Evolutionary conservation across 2,113 vertebrate species (phyloP).

Genomic region (Heloderma charlesbogerti): DNA sequence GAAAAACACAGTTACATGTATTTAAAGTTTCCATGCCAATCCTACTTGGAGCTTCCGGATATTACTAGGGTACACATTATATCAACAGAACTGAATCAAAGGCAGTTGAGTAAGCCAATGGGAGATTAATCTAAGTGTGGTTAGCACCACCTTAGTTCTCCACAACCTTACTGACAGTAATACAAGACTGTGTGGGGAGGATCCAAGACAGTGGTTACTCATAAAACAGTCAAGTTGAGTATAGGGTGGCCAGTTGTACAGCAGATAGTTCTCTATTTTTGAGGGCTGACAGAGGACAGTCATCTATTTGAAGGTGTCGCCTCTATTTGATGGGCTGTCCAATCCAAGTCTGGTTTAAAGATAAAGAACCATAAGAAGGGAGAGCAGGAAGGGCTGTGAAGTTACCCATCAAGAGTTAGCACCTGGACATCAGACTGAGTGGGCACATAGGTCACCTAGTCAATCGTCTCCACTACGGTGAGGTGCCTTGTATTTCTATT

Average conservation of each 20-base stretch:
- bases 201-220: neutral
- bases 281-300: too few species aligned
- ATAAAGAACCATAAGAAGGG: too few species aligned
- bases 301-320: too few species aligned
- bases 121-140: neutral
- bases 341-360: too few species aligned
- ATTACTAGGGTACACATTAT: neutral
- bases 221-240: neutral
- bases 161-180: neutral
- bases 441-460: too few species aligned
- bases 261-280: too few species aligned
- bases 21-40: neutral
- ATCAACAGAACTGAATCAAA: neutral
- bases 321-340: too few species aligned
- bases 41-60: neutral
- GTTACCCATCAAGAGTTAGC: too few species aligned
- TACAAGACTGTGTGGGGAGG: neutral
- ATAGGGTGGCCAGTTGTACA: neutral
- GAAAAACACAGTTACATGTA: neutral
- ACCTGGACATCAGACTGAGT: too few species aligned
- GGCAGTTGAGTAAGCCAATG: neutral
- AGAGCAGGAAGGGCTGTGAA: too few species aligned
- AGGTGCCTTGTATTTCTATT: too few species aligned
- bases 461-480: too few species aligned
- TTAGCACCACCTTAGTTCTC: neutral